Evolutionary conservation across 2,888 invertebrate species (phyloP), one percentile per base, ranked within the genome.

Genomic region (Polydrusus pterygomalis): DNA sequence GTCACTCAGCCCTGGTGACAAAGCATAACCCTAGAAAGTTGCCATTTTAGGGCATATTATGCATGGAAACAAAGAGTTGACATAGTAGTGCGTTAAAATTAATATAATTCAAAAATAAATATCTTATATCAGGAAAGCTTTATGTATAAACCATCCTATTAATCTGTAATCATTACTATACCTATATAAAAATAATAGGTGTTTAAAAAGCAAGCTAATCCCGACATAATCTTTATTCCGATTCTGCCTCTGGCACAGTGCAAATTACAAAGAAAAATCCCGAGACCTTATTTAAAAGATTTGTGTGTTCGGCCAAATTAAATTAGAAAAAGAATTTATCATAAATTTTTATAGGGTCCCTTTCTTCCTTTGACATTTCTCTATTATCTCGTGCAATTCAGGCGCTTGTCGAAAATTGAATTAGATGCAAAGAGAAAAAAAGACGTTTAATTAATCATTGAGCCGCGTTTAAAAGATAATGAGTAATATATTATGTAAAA

Each of bases 291-390:
- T 54, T 54, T 54, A 54, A 54, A 54, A 54, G 54, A 54, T 54
- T 54, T 54, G 30, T 70, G 60, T 70, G 70, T 64, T 64, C 56
- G 71, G 40, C 38, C 43, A 40, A 71, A 71, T 34, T 71, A 54
- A 64, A 71, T 71, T 64, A 54, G 63, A 30, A 43, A 63, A 47
- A 63, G 51, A 71, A 71, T 71, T 71, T 64, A 62, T 71, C 64
- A 64, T 71, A 71, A 71, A 71, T 71, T 71, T 63, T 63, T 49
- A 71, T 64, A 20, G 40, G 64, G 38, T 54, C 43, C 64, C 64
- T 71, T 71, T 71, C 49, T 71, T 71, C 71, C 54, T 64, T 64
- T 71, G 71, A 71, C 64, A 54, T 71, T 20, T 71, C 64, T 71
- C 71, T 54, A 71, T 71, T 71, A 71, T 71, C 71, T 71, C 30